Evolutionary conservation across 2,888 invertebrate species (phyloP).

Genomic region (Ophion obscuratus): DNA sequence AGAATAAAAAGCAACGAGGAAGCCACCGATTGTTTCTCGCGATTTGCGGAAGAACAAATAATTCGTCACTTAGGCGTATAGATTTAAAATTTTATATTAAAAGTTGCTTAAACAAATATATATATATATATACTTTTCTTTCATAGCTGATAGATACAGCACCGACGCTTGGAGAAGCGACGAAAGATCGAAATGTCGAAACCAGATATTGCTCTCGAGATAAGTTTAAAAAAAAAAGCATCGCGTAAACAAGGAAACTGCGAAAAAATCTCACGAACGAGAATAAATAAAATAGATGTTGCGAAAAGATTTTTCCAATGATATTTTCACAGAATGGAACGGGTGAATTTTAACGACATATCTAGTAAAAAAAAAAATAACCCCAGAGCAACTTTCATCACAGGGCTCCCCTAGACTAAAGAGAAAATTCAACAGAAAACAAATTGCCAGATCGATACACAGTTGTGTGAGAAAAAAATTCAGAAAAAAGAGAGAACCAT

Average conservation of each 20-base stretch:
- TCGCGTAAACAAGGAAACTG: constrained; percentile 4
- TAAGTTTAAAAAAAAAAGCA: constrained; percentile 2
- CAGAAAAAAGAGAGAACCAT: constrained; percentile 26
- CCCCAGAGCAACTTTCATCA: constrained; percentile 26
- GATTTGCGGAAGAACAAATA: constrained; percentile 59
- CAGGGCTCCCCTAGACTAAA: constrained; percentile 23
- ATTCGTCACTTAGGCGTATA: constrained; percentile 64
- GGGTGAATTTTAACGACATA: constrained; percentile 72
- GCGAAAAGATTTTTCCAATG: constrained; percentile 44
- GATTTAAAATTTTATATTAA: constrained; percentile 67
- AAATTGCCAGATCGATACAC: constrained; percentile 31
- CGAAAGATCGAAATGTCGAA: constrained; percentile 45
- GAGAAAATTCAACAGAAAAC: constrained; percentile 14
- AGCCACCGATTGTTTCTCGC: constrained; percentile 60
- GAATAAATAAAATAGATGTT: constrained; percentile 21
- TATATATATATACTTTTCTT: constrained; percentile 36
- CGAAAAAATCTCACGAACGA: constrained; percentile 14
- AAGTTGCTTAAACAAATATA: constrained; percentile 60
- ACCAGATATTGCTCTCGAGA: constrained; percentile 39
- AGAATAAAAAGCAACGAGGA: constrained; percentile 28
- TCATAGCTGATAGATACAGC: constrained; percentile 56
- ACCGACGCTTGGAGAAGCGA: constrained; percentile 42
- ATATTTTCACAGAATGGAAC: constrained; percentile 56
- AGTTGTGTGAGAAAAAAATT: constrained; percentile 1
- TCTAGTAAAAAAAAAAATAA: constrained; percentile 67